Base-by-base conservation (phyloP, 2,888 invertebrate species). In the Allolobophora icterica region DNA sequence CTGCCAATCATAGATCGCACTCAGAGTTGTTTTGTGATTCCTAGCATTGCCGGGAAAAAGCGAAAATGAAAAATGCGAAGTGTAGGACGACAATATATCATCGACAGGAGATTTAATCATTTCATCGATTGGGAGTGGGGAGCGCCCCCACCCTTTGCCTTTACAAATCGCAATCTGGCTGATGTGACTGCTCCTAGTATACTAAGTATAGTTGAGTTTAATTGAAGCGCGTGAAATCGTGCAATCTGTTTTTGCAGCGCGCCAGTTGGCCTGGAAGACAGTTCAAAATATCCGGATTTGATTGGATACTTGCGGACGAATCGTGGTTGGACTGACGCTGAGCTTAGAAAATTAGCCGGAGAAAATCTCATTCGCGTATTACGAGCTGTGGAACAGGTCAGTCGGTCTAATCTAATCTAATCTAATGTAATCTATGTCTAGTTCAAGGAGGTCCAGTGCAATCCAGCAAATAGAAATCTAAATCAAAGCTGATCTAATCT, bases 291-390 rank as follows among this genome's bases (percentile, higher is more conserved):
- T 94, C 96, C 97, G 0, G 95, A 96, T 40, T 94, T 97, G 35
- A 95, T 97, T 92, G 96, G 97, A 11, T 97, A 97, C 94, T 94
- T 97, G 90, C 96, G 96, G 34, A 87, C 87, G 38, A 96, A 96
- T 89, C 95, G 96, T 30, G 96, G 96, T 2, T 96, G 96, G 96
- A 95, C 95, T 24, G 96, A 96, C 92, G 95, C 94, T 83, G 96
- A 96, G 93, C 95, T 96, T 90, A 96, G 96, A 93, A 96, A 96
- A 94, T 94, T 96, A 89, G 96, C 96, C 30, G 96, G 96, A 34
- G 94, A 95, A 92, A 96, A 96, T 94, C 95, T 96, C 89, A 95
- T 96, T 91, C 94, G 96, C 89, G 96, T 96, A 83, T 96, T 96
- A 94, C 95, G 95, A 92, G 94, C 95, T 83, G 96, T 96, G 71